Percentiles rank a stretch among this genome's conserved stretches.
Conservation (phyloP, 2,113 vertebrate genomes). For the chimpanzee (Pan troglodytes) region NHGRI_mPanTro3-v2.1_pri NC_072398.2:227065001-227065500, state of each 20-base stretch:
- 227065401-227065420: background rate
- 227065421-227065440: background rate
- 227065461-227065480: no score
- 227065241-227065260: background rate
- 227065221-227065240: background rate
- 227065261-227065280: background rate
- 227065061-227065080: background rate
- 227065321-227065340: background rate
- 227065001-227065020: background rate
- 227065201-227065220: background rate
- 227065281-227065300: no score
- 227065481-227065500: rapidly evolving
- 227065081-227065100: background rate
- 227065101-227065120: no score
- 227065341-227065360: background rate
- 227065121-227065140: rapidly evolving
- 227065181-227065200: rapidly evolving
- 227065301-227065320: background rate
- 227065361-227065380: rapidly evolving
- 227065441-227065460: no score
- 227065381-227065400: background rate
- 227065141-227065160: rapidly evolving
- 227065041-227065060: background rate
- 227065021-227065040: background rate
- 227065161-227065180: rapidly evolving